Conservation (phyloP, 2,888 invertebrate genomes). For the Latheticus oryzae region DNA sequence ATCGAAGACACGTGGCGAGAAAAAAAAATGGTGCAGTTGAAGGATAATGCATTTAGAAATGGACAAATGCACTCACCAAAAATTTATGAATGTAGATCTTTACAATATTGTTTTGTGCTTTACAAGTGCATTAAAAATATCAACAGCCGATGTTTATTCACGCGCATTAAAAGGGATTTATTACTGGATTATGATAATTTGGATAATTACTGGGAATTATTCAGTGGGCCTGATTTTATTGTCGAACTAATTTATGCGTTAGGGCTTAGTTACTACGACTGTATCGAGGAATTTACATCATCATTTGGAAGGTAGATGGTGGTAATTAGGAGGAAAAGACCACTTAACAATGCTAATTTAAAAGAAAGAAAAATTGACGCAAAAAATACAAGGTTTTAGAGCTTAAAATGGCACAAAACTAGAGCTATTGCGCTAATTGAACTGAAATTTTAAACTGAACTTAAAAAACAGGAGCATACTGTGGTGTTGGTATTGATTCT, state of each 20-base stretch:
- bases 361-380: too few species aligned
- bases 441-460: too few species aligned
- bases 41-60: conserved; percentile 29
- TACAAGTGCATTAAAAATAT: conserved; percentile 31
- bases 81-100: too few species aligned
- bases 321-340: conserved; percentile 16
- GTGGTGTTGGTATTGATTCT: too few species aligned
- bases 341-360: too few species aligned
- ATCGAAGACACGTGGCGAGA: conserved; percentile 49
- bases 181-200: conserved; percentile 42
- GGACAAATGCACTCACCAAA: too few species aligned
- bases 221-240: conserved; percentile 29
- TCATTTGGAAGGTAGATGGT: conserved; percentile 6
- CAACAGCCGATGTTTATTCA: conserved; percentile 22
- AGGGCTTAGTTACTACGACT: conserved; percentile 9
- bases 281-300: conserved; percentile 20
- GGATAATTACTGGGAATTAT: conserved; percentile 34
- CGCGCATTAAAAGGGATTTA: conserved; percentile 35
- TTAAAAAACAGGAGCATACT: too few species aligned
- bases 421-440: too few species aligned
- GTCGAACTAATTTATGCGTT: conserved; percentile 25
- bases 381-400: too few species aligned
- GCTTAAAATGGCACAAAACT: too few species aligned
- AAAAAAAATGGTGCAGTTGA: conserved; percentile 27
- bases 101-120: too few species aligned